These are phyloP conservation scores for Mormoops blainvillei DNA, from an alignment of 2,113 vertebrate species.

Conservation along the genomic window DNA sequence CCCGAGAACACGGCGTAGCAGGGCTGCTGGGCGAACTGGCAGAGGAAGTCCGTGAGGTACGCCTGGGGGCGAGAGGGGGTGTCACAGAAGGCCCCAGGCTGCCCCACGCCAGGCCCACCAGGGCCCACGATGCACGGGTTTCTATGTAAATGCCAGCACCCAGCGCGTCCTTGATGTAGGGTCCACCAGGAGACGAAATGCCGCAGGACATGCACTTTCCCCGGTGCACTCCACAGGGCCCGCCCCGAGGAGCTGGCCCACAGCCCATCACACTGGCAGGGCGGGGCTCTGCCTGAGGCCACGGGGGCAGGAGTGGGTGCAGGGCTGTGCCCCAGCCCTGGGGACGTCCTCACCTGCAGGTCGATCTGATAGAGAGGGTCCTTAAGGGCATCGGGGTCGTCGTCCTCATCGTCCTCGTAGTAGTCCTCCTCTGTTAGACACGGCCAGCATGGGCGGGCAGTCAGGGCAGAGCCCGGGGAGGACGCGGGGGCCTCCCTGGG, in stretches of 20 bases:
- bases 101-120: too few relatives aligned
- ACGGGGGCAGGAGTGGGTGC: too few relatives aligned
- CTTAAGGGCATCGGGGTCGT: conserved; percentile 96
- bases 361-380: conserved; percentile 98
- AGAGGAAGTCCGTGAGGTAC: conserved; percentile 97
- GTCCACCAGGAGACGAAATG: too few relatives aligned
- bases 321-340: too few relatives aligned
- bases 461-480: background rate
- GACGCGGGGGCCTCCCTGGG: rapidly evolving
- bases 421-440: conserved; percentile 93
- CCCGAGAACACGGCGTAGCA: conserved; percentile 96
- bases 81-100: background rate
- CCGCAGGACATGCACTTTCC: too few relatives aligned
- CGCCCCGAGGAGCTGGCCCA: too few relatives aligned
- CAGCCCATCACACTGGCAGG: too few relatives aligned
- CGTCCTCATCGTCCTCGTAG: conserved; percentile 98
- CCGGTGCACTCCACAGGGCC: too few relatives aligned
- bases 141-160: background rate
- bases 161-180: too few relatives aligned
- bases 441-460: conserved; percentile 12
- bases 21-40: conserved; percentile 97
- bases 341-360: conserved; percentile 84
- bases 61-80: conserved; percentile 79
- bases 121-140: background rate
- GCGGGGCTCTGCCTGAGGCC: too few relatives aligned